These are phyloP conservation scores for Lagocephalus sceleratus DNA, from an alignment of 2,797 vertebrate genomes.

Conservation along the genomic window DNA sequence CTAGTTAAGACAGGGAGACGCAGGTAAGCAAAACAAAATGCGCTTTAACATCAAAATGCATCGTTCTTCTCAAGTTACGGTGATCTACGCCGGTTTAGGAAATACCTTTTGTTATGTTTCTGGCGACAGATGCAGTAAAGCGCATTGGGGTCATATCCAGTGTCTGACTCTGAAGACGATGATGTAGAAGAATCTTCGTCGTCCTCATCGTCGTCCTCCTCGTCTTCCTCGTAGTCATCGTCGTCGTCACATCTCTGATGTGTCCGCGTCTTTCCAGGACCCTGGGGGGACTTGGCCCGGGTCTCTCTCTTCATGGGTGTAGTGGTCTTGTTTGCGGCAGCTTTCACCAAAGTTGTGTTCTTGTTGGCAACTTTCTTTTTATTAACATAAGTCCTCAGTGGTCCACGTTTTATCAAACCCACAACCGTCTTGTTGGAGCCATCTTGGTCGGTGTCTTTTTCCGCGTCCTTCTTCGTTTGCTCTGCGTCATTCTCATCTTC, in stretches of 20 bases:
- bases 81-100: not conserved
- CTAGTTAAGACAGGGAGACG: conserved; percentile 55
- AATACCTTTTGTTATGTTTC: conserved; percentile 96
- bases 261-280: conserved; percentile 32
- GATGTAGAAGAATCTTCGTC: conserved; percentile 49
- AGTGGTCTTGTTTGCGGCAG: conserved; percentile 34
- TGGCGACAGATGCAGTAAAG: conserved; percentile 97
- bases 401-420: conserved; percentile 48
- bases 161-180: conserved; percentile 81
- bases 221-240: conserved; percentile 1
- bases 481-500: conserved; percentile 20
- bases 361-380: conserved; percentile 66
- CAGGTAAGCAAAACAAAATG: no score
- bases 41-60: no score
- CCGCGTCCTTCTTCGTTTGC: conserved; percentile 15
- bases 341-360: conserved; percentile 40
- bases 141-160: conserved; percentile 90
- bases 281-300: conserved; percentile 38
- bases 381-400: conserved; percentile 68
- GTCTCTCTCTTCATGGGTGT: conserved; percentile 61
- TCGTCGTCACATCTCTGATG: conserved; percentile 46
- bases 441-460: conserved; percentile 62
- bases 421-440: conserved; percentile 39
- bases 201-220: conserved; percentile 40
- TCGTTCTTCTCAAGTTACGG: conserved; percentile 4